Base-by-base conservation (phyloP, 2,888 invertebrate genomes). In the Drosophila nr. fundita region DNA sequence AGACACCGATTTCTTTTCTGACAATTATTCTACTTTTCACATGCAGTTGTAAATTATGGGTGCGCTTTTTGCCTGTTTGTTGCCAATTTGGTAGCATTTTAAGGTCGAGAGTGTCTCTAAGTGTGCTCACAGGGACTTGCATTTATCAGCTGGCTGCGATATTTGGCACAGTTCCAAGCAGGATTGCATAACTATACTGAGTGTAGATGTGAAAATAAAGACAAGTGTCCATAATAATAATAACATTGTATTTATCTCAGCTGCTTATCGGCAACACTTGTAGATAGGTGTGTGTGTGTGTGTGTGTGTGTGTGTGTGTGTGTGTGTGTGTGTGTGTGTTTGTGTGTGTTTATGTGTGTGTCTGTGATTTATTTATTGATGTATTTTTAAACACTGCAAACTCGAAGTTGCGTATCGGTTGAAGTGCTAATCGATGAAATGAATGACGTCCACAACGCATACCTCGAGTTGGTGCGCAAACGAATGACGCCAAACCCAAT, bases 221-320 rank as follows among this genome's bases (percentile, higher is more conserved):
- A 36, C 18, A 32, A 32, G 34, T 45, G 48, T 6, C n/a, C 13
- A 24, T 15, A 45, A 45, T 15, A 45, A 45, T 15, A 40, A n/a
- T 59, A 64, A 64, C 50, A 58, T 52, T 77, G 54, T 50, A 57
- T 60, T 62, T 73, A 65, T 68, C 66, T 77, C 66, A 71, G 34
- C 63, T 21, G 61, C 68, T 86, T 78, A 83, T 81, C 87, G 61
- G 30, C 53, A 65, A 69, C 71, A 72, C 80, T 73, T 83, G 65
- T 64, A 73, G 82, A 85, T 88, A 83, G 83, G 60, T 21, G 40
- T 29, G 11, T 54, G 3, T 40, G 53, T 24, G 15, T 24, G 11
- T 11, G 13, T 15, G 4, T 27, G 24, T 24, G 2, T 15, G 24
- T 45, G 11, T 5, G 3, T 49, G 29, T 29, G 18, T 29, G 29